Evolutionary conservation across 2,797 vertebrate species (phyloP), one percentile per base, ranked within the genome.

Genomic region (Tolypeutes matacus): DNA sequence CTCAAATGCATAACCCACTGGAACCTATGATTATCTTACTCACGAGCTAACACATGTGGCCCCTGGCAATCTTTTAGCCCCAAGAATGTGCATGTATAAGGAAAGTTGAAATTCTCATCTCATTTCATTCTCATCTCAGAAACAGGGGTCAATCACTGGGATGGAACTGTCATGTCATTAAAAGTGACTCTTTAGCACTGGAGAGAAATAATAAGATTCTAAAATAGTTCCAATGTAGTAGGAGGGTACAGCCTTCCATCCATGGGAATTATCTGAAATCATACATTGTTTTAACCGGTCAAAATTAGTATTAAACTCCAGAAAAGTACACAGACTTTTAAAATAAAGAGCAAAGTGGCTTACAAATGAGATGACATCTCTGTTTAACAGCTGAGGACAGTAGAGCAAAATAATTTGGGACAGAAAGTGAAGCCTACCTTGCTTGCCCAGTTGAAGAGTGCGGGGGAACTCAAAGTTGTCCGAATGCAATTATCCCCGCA

Each of bases 401-500:
- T 21, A 75, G 80, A 46, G 77, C 58, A 95, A 94, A 95, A 95
- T 95, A 89, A 95, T 96, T 95, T 92, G 76, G 65, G 58, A 80
- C 0, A 10, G 89, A 72, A 91, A 97, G 83, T 3, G 34, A 94
- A 94, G 83, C 58, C 81, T 96, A 87, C 65, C 56, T 91, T 91
- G 87, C 56, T 91, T 91, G 87, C 25, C 69, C 70, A 94, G 51
- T 0, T 80, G 76, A 96, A 85, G 53, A 53, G 31, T 60, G 3
- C 27, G 77, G 42, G 82, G 90, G 20, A 91, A 81, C 56, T 90
- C 5, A 1, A 94, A 82, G 73, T 95, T 94, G 90, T 94, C 77
- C 77, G 58, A 95, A 94, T 83, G 86, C 88, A 97, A 96, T 96
- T 93, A 89, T 89, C 64, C 91, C 46, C 58, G 25, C 93, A 90